Conservation (phyloP, 2,113 vertebrate genomes). For the Struthio camelus region DNA sequence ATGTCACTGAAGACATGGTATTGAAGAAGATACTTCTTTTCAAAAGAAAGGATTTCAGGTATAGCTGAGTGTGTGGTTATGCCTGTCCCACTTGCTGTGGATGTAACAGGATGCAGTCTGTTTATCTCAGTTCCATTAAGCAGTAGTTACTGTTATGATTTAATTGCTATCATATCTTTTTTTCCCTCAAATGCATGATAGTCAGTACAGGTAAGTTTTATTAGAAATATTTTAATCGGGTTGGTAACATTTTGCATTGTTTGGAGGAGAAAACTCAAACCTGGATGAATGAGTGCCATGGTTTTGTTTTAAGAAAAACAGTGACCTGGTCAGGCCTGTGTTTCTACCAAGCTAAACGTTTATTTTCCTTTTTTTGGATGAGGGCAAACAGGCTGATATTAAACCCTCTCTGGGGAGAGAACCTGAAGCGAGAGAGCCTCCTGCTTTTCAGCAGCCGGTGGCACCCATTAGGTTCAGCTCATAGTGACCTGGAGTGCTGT, state of each 20-base stretch:
- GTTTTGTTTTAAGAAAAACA: background rate
- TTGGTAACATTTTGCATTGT: background rate
- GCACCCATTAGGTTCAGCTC: rapidly evolving
- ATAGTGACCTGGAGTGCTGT: background rate
- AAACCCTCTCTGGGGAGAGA: background rate
- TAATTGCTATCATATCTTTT: background rate
- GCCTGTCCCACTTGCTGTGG: background rate
- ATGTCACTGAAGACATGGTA: background rate
- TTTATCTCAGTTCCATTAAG: background rate
- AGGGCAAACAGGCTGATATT: background rate
- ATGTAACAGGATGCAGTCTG: background rate
- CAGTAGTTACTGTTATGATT: background rate
- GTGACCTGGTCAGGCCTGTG: background rate
- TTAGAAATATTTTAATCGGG: background rate
- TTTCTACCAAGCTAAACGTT: background rate
- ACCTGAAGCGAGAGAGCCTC: rapidly evolving
- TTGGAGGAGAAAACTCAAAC: background rate
- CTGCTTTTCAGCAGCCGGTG: background rate
- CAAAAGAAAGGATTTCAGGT: background rate
- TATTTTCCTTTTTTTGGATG: background rate
- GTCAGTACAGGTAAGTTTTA: background rate
- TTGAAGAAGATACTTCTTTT: background rate
- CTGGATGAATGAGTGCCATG: background rate
- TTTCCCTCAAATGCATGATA: constrained; percentile 3
- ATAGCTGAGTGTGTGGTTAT: rapidly evolving